Evolutionary conservation across 2,113 vertebrate genomes (phyloP).

Genomic region (Xyliphius kryptos): DNA sequence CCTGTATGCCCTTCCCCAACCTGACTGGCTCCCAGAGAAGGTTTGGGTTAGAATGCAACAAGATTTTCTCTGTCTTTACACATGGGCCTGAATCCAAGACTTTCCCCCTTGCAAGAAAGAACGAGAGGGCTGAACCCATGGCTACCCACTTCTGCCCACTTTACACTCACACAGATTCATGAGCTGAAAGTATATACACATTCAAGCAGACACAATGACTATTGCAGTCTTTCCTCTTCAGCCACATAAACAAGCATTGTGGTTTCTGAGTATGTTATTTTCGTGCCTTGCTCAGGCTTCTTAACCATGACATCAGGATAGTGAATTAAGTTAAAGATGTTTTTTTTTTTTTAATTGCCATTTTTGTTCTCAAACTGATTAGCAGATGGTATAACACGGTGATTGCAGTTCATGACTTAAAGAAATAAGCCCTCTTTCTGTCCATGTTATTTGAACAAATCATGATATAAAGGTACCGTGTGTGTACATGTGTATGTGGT

Average conservation of each 20-base stretch:
- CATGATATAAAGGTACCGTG: no score
- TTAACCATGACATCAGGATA: constrained; percentile 3
- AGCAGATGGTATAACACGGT: not conserved
- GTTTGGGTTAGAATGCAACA: constrained; percentile 54
- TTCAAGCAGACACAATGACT: constrained; percentile 39
- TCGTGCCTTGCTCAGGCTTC: constrained; percentile 30
- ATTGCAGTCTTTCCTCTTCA: constrained; percentile 30
- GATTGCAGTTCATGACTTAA: not conserved
- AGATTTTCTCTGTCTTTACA: constrained; percentile 63
- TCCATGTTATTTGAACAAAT: no score
- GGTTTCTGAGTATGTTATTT: constrained; percentile 33
- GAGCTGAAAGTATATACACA: constrained; percentile 23
- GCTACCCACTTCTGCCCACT: constrained; percentile 34
- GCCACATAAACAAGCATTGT: constrained; percentile 45
- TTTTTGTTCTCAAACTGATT: constrained; percentile 6
- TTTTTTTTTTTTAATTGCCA: not conserved
- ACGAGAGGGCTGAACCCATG: constrained; percentile 47
- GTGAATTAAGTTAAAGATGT: constrained; percentile 3
- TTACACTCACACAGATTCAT: constrained; percentile 40
- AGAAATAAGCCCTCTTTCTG: no score
- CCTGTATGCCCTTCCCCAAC: constrained; percentile 52
- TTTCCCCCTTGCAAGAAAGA: constrained; percentile 61
- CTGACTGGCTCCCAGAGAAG: constrained; percentile 55
- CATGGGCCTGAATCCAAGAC: constrained; percentile 69
- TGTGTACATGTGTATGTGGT: no score